Evolutionary conservation across 2,113 vertebrate species (phyloP).

Genomic region (Barbus barbus): DNA sequence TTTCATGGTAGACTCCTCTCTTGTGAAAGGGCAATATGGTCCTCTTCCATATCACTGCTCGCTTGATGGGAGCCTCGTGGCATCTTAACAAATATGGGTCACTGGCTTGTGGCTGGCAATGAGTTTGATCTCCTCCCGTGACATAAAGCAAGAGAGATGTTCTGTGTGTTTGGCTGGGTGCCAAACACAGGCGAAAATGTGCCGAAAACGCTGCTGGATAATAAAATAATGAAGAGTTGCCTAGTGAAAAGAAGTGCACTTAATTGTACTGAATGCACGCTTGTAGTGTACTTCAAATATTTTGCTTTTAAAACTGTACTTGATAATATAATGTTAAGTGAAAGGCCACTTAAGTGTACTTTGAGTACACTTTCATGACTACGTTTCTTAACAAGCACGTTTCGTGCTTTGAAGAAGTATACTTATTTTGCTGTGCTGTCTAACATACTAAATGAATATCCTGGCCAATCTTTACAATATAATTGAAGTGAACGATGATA

Average conservation of each 20-base stretch:
- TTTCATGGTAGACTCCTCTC: conserved; percentile 20
- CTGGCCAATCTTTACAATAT: background rate
- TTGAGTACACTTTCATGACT: background rate
- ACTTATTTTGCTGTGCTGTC: background rate
- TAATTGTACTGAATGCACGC: background rate
- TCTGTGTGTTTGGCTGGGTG: background rate
- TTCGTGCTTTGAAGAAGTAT: background rate
- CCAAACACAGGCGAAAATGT: background rate
- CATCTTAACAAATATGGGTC: conserved; percentile 41
- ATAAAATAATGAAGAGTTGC: background rate
- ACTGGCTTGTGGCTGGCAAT: conserved; percentile 21
- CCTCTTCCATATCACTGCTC: conserved; percentile 40
- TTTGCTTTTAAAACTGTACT: background rate
- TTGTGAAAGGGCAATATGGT: conserved; percentile 31
- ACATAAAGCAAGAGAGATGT: background rate
- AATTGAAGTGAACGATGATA: background rate
- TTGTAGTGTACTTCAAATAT: background rate
- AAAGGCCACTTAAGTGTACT: background rate
- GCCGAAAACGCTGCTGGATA: background rate
- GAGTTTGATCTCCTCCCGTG: background rate
- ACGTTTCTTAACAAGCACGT: background rate
- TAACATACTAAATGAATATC: background rate
- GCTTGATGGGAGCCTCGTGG: conserved; percentile 29
- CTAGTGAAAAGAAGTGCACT: background rate
- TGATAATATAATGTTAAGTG: background rate